A percentile compares a stretch with the other conserved stretches of the same genome.
phyloP scores from a whole-genome alignment of 1,140 invertebrate species.

The Lysiphlebus fabarum region DNA sequence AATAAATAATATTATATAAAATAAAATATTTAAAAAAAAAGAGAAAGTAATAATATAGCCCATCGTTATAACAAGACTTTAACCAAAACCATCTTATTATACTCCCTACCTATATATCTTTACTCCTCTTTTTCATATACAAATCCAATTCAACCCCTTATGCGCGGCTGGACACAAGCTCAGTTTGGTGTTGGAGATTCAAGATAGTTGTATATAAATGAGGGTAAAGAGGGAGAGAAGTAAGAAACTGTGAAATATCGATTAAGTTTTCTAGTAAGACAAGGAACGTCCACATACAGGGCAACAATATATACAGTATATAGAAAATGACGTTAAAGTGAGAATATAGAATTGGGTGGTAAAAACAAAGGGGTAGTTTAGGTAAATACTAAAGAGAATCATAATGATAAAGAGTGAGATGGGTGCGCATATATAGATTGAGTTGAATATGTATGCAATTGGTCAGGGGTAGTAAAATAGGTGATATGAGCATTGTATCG shows the following conservation, averaged over 20 bases:
- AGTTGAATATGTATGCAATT: slow-evolving; percentile 28
- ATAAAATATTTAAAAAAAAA: no score
- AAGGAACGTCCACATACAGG: slow-evolving; percentile 54
- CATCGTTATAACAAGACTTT: background rate
- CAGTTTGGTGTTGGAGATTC: slow-evolving; percentile 20
- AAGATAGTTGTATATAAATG: background rate
- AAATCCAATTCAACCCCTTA: slow-evolving; percentile 30
- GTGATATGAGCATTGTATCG: slow-evolving; percentile 59
- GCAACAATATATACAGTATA: slow-evolving; percentile 25
- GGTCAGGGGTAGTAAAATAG: slow-evolving; percentile 45
- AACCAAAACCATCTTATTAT: slow-evolving; percentile 5
- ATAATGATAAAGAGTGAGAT: slow-evolving; percentile 17
- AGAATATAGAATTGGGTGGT: slow-evolving; percentile 28
- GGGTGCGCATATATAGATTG: slow-evolving; percentile 21
- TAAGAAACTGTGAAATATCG: slow-evolving; percentile 59
- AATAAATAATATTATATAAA: no score
- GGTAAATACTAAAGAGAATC: background rate
- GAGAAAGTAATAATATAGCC: no score
- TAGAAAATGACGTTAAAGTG: slow-evolving; percentile 20
- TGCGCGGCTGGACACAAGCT: slow-evolving; percentile 51
- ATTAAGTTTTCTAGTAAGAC: slow-evolving; percentile 58
- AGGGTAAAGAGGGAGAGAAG: slow-evolving; percentile 54
- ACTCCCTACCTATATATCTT: no score
- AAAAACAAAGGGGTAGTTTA: slow-evolving; percentile 20
- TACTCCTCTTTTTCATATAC: slow-evolving; percentile 7